Percentiles rank a stretch among this genome's conserved stretches.
Evolutionary conservation across 2,888 invertebrate species (phyloP).

Genomic region (Lithodes maja): DNA sequence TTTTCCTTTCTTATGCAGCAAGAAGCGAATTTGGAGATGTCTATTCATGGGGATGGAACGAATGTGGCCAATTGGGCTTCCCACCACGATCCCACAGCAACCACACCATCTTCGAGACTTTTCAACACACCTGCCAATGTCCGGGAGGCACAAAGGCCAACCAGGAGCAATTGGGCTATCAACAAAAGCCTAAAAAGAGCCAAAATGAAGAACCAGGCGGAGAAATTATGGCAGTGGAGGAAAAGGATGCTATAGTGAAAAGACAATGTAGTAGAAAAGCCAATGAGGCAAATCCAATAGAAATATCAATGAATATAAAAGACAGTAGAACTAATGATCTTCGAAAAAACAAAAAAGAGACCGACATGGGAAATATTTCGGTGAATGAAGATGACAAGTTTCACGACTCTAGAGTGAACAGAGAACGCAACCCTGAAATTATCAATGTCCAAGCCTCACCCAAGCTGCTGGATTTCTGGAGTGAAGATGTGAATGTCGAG

Average conservation of each 20-base stretch:
- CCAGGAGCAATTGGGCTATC: background rate
- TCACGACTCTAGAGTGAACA: conserved; percentile 30
- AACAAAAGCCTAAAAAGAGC: background rate
- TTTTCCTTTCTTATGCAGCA: conserved; percentile 46
- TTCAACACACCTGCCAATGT: conserved; percentile 41
- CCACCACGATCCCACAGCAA: conserved; percentile 52
- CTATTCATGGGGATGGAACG: conserved; percentile 95
- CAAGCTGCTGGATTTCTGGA: conserved; percentile 65
- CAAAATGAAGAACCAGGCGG: background rate
- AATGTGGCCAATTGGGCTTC: conserved; percentile 88
- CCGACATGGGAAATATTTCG: background rate
- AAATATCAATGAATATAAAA: background rate
- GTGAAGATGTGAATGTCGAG: conserved; percentile 31
- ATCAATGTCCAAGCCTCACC: conserved; percentile 70
- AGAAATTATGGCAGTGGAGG: background rate
- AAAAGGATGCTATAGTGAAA: background rate
- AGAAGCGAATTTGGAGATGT: conserved; percentile 80
- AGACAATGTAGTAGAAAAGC: background rate
- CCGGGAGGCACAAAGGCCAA: background rate
- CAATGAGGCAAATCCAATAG: background rate
- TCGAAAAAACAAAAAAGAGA: background rate
- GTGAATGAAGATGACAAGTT: background rate
- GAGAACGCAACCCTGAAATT: conserved; percentile 7
- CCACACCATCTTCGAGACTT: conserved; percentile 19
- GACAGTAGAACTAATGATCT: background rate